Conservation (phyloP, 2,888 invertebrate genomes). For the Xanthorhoe designata region DNA sequence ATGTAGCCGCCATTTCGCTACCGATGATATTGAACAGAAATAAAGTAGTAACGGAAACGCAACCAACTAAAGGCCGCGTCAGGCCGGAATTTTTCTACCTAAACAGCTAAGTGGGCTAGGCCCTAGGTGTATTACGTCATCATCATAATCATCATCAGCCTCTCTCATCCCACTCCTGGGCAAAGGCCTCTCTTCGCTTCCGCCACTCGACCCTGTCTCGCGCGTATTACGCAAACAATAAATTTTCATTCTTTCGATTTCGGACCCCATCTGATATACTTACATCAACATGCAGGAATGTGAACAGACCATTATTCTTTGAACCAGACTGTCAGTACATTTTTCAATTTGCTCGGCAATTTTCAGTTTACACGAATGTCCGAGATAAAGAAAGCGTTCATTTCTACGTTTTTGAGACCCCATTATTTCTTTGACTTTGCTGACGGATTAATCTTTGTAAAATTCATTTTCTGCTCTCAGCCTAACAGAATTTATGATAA, state of each 20-base stretch:
- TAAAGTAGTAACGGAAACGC: no score
- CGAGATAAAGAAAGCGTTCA: not conserved
- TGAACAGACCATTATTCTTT: not conserved
- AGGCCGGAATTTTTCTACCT: no score
- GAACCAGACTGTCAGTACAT: not conserved
- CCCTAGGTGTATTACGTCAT: not conserved
- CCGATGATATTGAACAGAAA: no score
- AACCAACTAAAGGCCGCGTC: no score
- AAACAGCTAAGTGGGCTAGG: no score
- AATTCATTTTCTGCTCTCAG: slow-evolving; percentile 8
- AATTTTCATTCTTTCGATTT: not conserved
- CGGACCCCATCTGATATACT: not conserved
- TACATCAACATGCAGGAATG: not conserved
- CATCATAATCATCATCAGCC: no score
- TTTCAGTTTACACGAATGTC: not conserved
- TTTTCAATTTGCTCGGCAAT: not conserved
- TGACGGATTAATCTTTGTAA: slow-evolving; percentile 25
- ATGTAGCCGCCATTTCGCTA: not conserved
- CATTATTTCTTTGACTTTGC: slow-evolving; percentile 26
- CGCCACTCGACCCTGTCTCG: no score
- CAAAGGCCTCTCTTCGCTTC: no score
- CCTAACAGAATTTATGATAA: not conserved
- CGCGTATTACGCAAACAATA: not conserved
- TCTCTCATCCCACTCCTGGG: no score
- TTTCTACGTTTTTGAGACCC: slow-evolving; percentile 25